These are phyloP conservation scores for Amphilophus citrinellus DNA, from an alignment of 2,113 vertebrate species.

Conservation along the genomic window DNA sequence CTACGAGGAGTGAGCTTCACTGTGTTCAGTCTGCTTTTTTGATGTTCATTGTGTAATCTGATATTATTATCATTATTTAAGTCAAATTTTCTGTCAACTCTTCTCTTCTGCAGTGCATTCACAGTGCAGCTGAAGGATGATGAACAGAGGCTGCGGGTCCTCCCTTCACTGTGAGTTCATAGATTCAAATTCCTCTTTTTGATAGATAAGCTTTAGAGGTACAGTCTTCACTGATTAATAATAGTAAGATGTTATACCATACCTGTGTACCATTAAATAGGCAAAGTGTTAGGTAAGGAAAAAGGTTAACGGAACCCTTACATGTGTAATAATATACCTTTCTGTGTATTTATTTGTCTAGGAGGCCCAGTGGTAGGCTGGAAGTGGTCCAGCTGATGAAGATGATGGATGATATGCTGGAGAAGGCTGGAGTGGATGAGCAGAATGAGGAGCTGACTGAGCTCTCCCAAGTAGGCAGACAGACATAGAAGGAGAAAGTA, in stretches of 20 bases:
- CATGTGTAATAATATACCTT: background rate
- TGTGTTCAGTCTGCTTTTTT: background rate
- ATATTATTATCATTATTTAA: background rate
- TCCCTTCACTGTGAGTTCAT: constrained; percentile 88
- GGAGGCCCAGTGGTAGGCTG: constrained; percentile 87
- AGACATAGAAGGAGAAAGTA: background rate
- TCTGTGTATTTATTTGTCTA: constrained; percentile 49
- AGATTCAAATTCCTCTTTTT: background rate
- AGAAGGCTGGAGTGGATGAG: constrained; percentile 84
- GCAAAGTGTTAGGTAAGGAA: rapidly evolving
- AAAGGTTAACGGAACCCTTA: background rate
- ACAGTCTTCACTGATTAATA: background rate
- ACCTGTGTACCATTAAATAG: background rate
- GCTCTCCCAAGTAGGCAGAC: constrained; percentile 82
- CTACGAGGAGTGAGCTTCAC: constrained; percentile 86
- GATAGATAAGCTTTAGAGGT: background rate
- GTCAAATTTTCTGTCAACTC: background rate
- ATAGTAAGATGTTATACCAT: background rate
- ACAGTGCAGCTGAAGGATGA: constrained; percentile 88
- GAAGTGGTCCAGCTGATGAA: constrained; percentile 86
- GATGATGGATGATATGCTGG: constrained; percentile 90
- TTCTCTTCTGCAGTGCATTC: constrained; percentile 82
- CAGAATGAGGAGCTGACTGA: constrained; percentile 76
- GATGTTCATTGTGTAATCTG: background rate
- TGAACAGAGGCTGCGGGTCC: constrained; percentile 83